Base-by-base conservation (phyloP, 1,140 invertebrate genomes). In the Bicyclus anynana region DNA sequence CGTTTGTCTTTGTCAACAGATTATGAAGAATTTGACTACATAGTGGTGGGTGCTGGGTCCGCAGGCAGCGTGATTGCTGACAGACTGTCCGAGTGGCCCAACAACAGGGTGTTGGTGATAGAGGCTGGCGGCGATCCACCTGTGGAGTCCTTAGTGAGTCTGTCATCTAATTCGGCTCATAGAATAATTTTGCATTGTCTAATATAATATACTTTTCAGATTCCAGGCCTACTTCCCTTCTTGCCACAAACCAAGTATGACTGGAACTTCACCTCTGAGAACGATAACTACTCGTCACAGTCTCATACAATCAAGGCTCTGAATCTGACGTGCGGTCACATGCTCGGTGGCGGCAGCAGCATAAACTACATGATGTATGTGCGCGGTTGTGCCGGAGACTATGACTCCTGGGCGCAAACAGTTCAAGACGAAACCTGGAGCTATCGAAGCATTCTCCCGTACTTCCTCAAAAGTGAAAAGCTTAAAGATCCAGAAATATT, bases 211-310 rank as follows among this genome's bases (percentile, higher is more conserved):
- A 26, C 3, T 27, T 68, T 72, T 37, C 57, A 79, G 74, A 13
- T 65, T 9, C 74, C 74, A 20, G 52, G 63, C 12, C 37, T 70
- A 20, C 50, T 64, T 17, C 0, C 50, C 1, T 74, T 54, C 14
- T n/a, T 76, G 21, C 59, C 65, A 12, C 53, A 62, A 3, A 62
- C 72, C 1, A 23, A 53, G 3, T 51, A 67, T 33, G 81, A 96
- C 78, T 96, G 95, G 94, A 91, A 93, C 12, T 95, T 95, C 61
- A 91, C 90, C 59, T 93, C 94, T 1, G 92, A 94, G 62, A 90
- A 91, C 2, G 92, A 95, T 59, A 67, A 80, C 5, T 90, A 90
- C 21, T 91, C 91, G 5, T 93, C 93, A 53, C 83, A 93, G 14
- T 91, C 90, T 0, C 69, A 93, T 62, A 90, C 87, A 12, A 89